Conservation (phyloP, 2,113 vertebrate species). For the Pseudonaja textilis region DNA sequence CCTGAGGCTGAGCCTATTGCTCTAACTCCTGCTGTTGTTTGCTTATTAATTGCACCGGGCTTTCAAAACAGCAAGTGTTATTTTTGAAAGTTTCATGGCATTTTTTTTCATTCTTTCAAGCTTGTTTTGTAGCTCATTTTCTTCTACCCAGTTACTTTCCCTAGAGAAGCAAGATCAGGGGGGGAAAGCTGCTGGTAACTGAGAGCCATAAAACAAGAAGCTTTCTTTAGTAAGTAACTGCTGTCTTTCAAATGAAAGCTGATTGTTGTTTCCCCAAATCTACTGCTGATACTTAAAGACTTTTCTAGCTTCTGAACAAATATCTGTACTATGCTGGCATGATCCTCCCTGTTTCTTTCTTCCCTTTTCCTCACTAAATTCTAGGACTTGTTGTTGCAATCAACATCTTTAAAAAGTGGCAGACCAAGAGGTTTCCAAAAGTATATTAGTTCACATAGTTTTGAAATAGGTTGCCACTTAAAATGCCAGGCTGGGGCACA, state of each 20-base stretch:
- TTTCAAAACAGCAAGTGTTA: slow-evolving; percentile 12
- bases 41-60: slow-evolving; percentile 33
- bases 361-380: neutral
- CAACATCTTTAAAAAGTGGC: neutral
- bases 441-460: neutral
- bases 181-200: neutral
- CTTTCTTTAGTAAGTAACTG: neutral
- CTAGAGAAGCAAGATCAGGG: slow-evolving; percentile 21
- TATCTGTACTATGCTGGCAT: neutral
- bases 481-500: neutral
- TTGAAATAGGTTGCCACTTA: neutral
- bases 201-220: neutral
- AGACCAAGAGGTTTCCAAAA: neutral
- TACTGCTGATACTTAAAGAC: neutral
- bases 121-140: slow-evolving; percentile 18
- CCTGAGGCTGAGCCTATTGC: slow-evolving; percentile 14
- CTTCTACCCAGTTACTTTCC: neutral
- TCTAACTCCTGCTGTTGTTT: slow-evolving; percentile 26
- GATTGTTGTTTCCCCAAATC: neutral
- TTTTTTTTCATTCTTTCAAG: neutral
- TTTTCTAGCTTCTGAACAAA: neutral
- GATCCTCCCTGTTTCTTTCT: neutral
- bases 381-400: neutral
- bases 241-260: slow-evolving; percentile 6
- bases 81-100: slow-evolving; percentile 7